Evolutionary conservation across 2,888 invertebrate genomes (phyloP).

Genomic region (Philhelius pedissequus): DNA sequence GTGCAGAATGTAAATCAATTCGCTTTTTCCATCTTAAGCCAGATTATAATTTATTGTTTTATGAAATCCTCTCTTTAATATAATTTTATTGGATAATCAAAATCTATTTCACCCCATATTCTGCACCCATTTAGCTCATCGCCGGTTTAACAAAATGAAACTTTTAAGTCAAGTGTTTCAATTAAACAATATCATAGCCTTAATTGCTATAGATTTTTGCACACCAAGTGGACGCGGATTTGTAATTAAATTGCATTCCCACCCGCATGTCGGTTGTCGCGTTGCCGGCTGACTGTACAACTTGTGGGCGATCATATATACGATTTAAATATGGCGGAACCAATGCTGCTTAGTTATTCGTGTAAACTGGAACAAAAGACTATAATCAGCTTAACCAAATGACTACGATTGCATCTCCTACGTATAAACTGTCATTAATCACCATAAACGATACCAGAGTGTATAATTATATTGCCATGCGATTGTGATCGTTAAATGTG

Average conservation of each 20-base stretch:
- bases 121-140: background rate
- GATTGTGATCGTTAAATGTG: background rate
- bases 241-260: slow-evolving; percentile 51
- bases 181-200: slow-evolving; percentile 53
- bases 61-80: background rate
- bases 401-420: slow-evolving; percentile 39
- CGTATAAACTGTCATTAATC: slow-evolving; percentile 36
- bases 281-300: background rate
- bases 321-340: background rate
- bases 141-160: slow-evolving; percentile 41
- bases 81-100: background rate
- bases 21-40: background rate
- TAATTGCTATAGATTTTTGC: slow-evolving; percentile 58
- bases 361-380: slow-evolving; percentile 48
- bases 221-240: slow-evolving; percentile 48
- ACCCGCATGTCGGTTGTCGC: background rate
- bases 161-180: slow-evolving; percentile 42
- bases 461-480: slow-evolving; percentile 50
- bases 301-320: slow-evolving; percentile 5
- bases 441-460: slow-evolving; percentile 4
- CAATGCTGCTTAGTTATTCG: slow-evolving; percentile 11
- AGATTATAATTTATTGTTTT: background rate
- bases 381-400: slow-evolving; percentile 57
- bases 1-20: too few relatives aligned
- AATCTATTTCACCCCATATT: background rate